These are phyloP conservation scores for Leptatherina wallacei DNA, from an alignment of 2,797 vertebrate species.

Conservation along the genomic window DNA sequence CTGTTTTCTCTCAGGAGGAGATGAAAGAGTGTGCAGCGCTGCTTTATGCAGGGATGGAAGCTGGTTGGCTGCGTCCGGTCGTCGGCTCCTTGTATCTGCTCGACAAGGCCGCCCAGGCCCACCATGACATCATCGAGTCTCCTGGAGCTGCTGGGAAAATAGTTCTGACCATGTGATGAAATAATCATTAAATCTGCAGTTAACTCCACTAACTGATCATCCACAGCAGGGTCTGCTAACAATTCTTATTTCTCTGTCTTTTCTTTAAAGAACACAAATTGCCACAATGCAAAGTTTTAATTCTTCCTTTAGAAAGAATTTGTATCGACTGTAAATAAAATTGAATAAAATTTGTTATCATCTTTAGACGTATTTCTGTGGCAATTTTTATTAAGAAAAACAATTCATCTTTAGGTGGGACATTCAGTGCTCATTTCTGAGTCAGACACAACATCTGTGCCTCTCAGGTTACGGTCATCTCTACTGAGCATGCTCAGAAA, in stretches of 20 bases:
- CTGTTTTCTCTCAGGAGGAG: constrained; percentile 83
- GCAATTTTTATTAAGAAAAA: neutral
- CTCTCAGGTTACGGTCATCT: constrained; percentile 66
- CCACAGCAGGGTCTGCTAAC: neutral
- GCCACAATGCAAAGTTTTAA: neutral
- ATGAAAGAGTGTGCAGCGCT: constrained; percentile 78
- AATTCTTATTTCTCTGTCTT: neutral
- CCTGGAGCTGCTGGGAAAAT: constrained; percentile 90
- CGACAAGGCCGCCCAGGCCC: constrained; percentile 85
- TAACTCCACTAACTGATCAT: neutral
- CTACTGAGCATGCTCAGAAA: constrained; percentile 69
- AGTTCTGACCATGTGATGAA: constrained; percentile 82
- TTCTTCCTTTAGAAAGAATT: neutral
- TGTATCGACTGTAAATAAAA: neutral
- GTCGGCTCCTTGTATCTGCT: constrained; percentile 85
- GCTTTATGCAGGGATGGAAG: constrained; percentile 86
- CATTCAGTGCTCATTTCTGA: constrained; percentile 1
- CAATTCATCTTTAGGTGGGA: neutral
- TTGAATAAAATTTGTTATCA: neutral
- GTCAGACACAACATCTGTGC: constrained; percentile 35
- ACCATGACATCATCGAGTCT: constrained; percentile 88
- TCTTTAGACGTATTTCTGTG: neutral
- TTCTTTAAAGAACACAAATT: neutral
- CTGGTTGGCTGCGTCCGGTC: constrained; percentile 88
- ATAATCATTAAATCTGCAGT: neutral